phyloP scores from a whole-genome alignment of 2,797 vertebrate genomes.

The Remorina albescens region DNA sequence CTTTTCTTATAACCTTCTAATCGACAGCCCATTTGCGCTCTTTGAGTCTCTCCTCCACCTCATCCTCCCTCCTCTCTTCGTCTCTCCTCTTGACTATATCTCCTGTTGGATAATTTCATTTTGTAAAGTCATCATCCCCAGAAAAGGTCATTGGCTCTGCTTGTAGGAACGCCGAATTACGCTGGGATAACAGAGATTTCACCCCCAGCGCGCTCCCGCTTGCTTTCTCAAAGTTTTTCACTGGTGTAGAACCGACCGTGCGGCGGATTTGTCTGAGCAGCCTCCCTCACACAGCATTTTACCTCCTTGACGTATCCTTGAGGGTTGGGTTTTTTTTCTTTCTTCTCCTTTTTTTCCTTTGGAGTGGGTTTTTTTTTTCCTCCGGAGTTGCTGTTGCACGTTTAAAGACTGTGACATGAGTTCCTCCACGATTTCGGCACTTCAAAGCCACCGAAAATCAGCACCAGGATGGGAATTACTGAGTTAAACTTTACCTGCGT shows the following conservation, averaged over 20 bases:
- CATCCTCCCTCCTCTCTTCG: slow-evolving; percentile 22
- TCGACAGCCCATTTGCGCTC: slow-evolving; percentile 62
- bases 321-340: slow-evolving; percentile 12
- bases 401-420: slow-evolving; percentile 71
- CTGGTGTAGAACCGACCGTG: slow-evolving; percentile 65
- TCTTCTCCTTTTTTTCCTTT: not conserved
- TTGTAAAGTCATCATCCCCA: slow-evolving; percentile 75
- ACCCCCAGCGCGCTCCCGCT: slow-evolving; percentile 37
- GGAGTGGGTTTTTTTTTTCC: slow-evolving; percentile 6
- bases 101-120: slow-evolving; percentile 78
- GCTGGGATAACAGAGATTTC: slow-evolving; percentile 66
- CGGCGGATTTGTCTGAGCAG: slow-evolving; percentile 62
- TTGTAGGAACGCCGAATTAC: slow-evolving; percentile 64
- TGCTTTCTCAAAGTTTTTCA: slow-evolving; percentile 76
- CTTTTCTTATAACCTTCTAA: slow-evolving; percentile 47
- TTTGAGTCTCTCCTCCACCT: slow-evolving; percentile 43
- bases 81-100: slow-evolving; percentile 59
- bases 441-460: slow-evolving; percentile 51
- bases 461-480: slow-evolving; percentile 74
- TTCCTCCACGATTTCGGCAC: slow-evolving; percentile 33
- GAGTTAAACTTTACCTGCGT: slow-evolving; percentile 77
- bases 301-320: slow-evolving; percentile 31
- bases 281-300: slow-evolving; percentile 40
- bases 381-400: slow-evolving; percentile 51
- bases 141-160: slow-evolving; percentile 74